Conservation (phyloP, 2,797 vertebrate species). For the Emydoidea blandingii region DNA sequence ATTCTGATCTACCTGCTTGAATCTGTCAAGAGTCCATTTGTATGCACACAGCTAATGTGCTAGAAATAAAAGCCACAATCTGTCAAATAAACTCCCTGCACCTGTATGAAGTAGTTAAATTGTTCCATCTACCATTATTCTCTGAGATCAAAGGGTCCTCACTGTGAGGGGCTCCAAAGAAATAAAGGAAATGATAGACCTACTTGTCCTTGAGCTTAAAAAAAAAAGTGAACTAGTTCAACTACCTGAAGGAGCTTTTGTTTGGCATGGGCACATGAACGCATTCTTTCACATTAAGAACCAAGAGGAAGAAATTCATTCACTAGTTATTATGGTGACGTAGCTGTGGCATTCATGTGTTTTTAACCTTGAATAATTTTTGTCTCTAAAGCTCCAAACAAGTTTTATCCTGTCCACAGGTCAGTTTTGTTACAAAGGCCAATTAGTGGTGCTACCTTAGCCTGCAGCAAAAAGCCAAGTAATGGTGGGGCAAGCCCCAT, state of each 20-base stretch:
- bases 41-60: constrained; percentile 79
- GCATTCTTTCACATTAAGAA: constrained; percentile 81
- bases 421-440: constrained; percentile 99
- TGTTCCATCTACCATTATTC: constrained; percentile 82
- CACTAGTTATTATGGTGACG: constrained; percentile 81
- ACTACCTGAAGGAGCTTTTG: constrained; percentile 85
- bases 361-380: constrained; percentile 91
- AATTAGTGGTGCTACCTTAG: constrained; percentile 98
- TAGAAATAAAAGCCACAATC: constrained; percentile 83
- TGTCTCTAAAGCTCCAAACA: constrained; percentile 89
- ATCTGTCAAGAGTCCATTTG: constrained; percentile 80
- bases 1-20: constrained; percentile 79
- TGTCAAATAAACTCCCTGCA: constrained; percentile 84
- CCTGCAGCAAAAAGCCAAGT: constrained; percentile 97
- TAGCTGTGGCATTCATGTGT: constrained; percentile 84
- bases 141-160: constrained; percentile 83
- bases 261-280: constrained; percentile 76
- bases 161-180: constrained; percentile 76
- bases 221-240: constrained; percentile 70
- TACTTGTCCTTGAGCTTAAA: constrained; percentile 76
- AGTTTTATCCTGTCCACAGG: constrained; percentile 97
- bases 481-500: constrained; percentile 93
- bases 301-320: constrained; percentile 82
- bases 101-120: constrained; percentile 83
- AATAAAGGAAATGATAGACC: constrained; percentile 81